Evolutionary conservation across 2,888 invertebrate genomes (phyloP).

Genomic region (Ypsolopha sequella): DNA sequence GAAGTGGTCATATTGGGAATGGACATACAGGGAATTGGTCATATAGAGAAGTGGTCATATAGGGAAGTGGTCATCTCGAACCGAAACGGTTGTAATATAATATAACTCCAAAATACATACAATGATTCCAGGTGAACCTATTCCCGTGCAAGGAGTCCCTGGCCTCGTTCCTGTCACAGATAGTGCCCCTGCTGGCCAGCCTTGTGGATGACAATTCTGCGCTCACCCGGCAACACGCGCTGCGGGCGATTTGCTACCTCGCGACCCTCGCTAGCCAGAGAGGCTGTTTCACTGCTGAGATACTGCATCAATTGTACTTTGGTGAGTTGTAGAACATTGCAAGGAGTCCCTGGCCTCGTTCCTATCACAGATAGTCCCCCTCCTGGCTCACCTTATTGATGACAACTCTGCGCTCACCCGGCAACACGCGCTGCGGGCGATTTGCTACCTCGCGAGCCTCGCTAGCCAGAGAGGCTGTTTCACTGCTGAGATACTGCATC

Average conservation of each 20-base stretch:
- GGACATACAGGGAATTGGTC: too few relatives aligned
- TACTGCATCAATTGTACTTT: slow-evolving; percentile 73
- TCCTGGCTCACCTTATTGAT: not conserved
- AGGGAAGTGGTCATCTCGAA: too few relatives aligned
- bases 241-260: slow-evolving; percentile 66
- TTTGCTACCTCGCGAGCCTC: slow-evolving; percentile 49
- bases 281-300: slow-evolving; percentile 52
- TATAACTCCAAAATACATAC: not conserved
- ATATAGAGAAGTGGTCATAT: too few relatives aligned
- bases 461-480: slow-evolving; percentile 39
- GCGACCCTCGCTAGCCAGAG: slow-evolving; percentile 38
- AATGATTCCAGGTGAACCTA: slow-evolving; percentile 30
- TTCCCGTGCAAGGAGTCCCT: slow-evolving; percentile 60
- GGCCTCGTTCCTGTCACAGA: slow-evolving; percentile 51
- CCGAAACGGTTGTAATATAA: too few relatives aligned
- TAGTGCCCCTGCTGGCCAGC: slow-evolving; percentile 70
- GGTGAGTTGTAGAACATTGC: slow-evolving; percentile 37
- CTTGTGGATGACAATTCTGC: slow-evolving; percentile 75
- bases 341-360: not conserved
- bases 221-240: slow-evolving; percentile 71
- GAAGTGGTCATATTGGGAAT: too few relatives aligned
- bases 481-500: slow-evolving; percentile 66
- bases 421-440: slow-evolving; percentile 71
- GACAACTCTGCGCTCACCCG: slow-evolving; percentile 63
- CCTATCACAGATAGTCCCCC: too few relatives aligned